Evolutionary conservation across 2,113 vertebrate species (phyloP), one percentile per base, ranked within the genome.

Genomic region (Jaculus jaculus): DNA sequence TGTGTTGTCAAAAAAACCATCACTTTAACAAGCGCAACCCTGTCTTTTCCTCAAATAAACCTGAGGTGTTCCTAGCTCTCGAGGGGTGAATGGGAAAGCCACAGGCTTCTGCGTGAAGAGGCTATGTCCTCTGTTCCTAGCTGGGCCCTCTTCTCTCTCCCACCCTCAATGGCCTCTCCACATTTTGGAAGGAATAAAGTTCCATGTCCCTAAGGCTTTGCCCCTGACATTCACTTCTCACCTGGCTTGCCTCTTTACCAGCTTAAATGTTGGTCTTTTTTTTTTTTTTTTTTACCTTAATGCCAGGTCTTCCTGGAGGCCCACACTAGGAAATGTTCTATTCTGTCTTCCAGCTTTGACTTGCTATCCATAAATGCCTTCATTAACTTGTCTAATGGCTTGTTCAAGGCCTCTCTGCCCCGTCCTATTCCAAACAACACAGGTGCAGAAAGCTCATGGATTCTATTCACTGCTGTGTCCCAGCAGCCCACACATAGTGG

Each of bases 91-190:
- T 21, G 18, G 1, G 6, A 16, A 0, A 0, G 28, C 51, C 26
- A 4, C 51, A 3, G 15, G 51, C 23, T 15, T 47, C 21, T 54
- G 8, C 28, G 1, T 54, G 54, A 0, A 7, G 21, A 10, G 34
- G 3, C 18, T 88, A 51, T 61, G 60, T 42, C 39, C 63, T 60
- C 37, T 23, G 54, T 10, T 51, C 32, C 39, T n/a, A 2, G 68
- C 34, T 4, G 47, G 65, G 3, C 12, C n/a, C 16, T 2, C 18
- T 24, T 1, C 21, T 30, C 4, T 8, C 69, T 16, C 20, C 28
- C 42, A 34, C 26, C 2, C 32, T 30, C 4, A 0, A 2, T 0
- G 2, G 12, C 26, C 18, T 42, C 42, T 34, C 21, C 54, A 1
- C 58, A 68, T 23, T 39, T 30, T n/a, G 24, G 65, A 78, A 79